phyloP scores from a whole-genome alignment of 2,888 invertebrate genomes.

The Amphimallon solstitiale region DNA sequence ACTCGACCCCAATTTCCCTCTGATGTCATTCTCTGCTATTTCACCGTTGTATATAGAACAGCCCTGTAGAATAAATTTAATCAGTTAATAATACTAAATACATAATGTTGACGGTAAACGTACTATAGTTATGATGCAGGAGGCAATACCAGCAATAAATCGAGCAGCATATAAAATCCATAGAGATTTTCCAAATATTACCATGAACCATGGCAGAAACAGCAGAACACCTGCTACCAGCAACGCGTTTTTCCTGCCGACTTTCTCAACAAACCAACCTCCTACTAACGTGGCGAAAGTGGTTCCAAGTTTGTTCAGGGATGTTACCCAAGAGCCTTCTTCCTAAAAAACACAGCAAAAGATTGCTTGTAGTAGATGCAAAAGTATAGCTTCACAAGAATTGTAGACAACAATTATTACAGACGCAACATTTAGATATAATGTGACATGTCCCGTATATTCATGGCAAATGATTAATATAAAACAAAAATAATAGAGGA shows the following conservation, averaged over 20 bases:
- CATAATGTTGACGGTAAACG: slow-evolving; percentile 1
- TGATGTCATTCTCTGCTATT: slow-evolving; percentile 63
- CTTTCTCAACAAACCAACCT: slow-evolving; percentile 66
- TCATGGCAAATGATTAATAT: no score
- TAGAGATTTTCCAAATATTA: slow-evolving; percentile 51
- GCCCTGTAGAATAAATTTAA: slow-evolving; percentile 52
- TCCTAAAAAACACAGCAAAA: slow-evolving; percentile 55
- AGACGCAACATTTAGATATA: no score
- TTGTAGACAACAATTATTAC: no score
- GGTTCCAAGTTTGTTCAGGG: slow-evolving; percentile 64
- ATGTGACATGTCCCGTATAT: no score
- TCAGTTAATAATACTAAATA: no score
- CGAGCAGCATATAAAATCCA: slow-evolving; percentile 70
- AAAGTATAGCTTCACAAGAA: no score
- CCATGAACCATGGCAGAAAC: slow-evolving; percentile 65
- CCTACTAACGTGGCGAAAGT: slow-evolving; percentile 68
- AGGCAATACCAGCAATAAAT: slow-evolving; percentile 74
- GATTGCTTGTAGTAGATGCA: no score
- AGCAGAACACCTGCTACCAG: slow-evolving; percentile 66
- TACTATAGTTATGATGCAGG: slow-evolving; percentile 66
- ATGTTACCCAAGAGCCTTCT: slow-evolving; percentile 60
- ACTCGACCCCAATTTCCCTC: slow-evolving; percentile 59
- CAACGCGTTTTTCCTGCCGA: slow-evolving; percentile 68
- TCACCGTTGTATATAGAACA: slow-evolving; percentile 61
- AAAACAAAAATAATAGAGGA: no score